phyloP scores from a whole-genome alignment of 2,888 invertebrate species.

The Xylota sylvarum region DNA sequence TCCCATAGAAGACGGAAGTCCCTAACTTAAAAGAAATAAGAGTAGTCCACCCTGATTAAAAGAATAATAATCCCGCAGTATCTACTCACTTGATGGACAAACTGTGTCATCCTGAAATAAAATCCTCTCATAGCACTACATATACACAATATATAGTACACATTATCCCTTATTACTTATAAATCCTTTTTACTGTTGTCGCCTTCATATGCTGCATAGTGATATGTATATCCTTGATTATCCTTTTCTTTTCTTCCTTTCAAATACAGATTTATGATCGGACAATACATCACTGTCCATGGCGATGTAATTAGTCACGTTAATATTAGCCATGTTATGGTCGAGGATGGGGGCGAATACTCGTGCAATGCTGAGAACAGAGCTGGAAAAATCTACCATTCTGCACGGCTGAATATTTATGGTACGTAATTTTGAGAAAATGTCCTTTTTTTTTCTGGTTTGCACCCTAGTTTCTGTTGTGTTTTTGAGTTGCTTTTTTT shows the following conservation, averaged over 20 bases:
- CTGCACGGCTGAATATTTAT: conserved; percentile 92
- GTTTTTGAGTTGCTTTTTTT: conserved; percentile 58
- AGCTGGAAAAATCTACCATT: conserved; percentile 90
- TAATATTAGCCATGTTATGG: conserved; percentile 92
- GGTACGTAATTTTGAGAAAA: conserved; percentile 86
- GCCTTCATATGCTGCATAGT: conserved; percentile 23
- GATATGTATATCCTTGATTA: conserved; percentile 56
- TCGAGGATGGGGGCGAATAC: conserved; percentile 93
- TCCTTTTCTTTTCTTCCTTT: conserved; percentile 59
- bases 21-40: no score
- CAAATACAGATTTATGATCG: conserved; percentile 89
- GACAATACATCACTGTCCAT: conserved; percentile 91
- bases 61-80: no score
- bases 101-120: conserved; percentile 5
- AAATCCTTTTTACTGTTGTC: no score
- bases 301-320: conserved; percentile 94
- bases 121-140: neutral
- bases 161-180: conserved; percentile 9
- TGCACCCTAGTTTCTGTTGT: conserved; percentile 34
- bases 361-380: conserved; percentile 91
- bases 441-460: conserved; percentile 51
- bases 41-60: no score
- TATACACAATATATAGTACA: neutral
- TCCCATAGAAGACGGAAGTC: no score
- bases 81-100: neutral